Base-by-base conservation (phyloP, 2,113 vertebrate genomes). In the Chaetops frenatus region DNA sequence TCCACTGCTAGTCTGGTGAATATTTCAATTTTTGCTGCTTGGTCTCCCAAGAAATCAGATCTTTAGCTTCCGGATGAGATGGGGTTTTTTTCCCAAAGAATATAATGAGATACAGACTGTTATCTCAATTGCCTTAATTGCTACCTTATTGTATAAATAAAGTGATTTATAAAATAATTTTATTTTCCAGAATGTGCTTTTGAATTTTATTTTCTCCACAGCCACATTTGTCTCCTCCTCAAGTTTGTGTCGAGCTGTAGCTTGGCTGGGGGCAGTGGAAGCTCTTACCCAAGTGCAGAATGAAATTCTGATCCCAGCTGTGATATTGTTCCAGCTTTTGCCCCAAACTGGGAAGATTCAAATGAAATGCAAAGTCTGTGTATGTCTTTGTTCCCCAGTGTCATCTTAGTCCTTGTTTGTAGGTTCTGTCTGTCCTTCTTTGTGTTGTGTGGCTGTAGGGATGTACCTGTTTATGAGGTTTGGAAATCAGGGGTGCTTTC, bases 21-120 rank as follows among this genome's bases (percentile, higher is more conserved):
- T 91, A 36, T 81, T 94, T 79, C 1, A 5, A 12, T 81, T 86
- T 73, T 88, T 95, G 79, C 60, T 70, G 38, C 71, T 77, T 53
- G n/a, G 72, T 90, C 50, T 93, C 54, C 53, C 77, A 42, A 94
- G 79, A 83, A 95, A 81, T 36, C 58, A 95, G 62, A 83, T 69
- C 50, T 77, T 53, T 57, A 64, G 2, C 61, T 71, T 72, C n/a
- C 62, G 54, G 50, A 61, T 0, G 2, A 57, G 76, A 42, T 36
- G 3, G 1, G 1, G 12, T 35, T 51, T 47, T 50, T 47, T 50
- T n/a, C 27, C 15, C 9, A 4, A 53, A 64, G 58, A 76, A 24
- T 51, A 12, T 70, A 50, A 40, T 56, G 66, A 60, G 45, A 47
- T 83, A 64, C 45, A 64, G 78, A 17, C 81, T 54, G 57, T 89